Base-by-base conservation (phyloP, 2,113 vertebrate genomes). In the Notiomystis cincta region DNA sequence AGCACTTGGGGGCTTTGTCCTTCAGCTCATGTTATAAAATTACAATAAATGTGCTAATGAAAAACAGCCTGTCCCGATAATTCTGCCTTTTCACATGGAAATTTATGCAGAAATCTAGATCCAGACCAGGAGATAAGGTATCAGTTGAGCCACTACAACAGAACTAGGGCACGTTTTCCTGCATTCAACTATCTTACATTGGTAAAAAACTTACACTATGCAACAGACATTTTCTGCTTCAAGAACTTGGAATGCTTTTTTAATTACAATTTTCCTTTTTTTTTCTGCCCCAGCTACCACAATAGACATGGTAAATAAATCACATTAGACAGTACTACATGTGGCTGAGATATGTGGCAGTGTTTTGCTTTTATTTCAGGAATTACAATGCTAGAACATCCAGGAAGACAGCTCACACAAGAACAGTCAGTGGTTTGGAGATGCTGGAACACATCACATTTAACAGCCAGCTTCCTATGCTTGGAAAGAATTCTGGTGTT, bases 321-420 rank as follows among this genome's bases (percentile, higher is more conserved):
- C 86, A 93, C 80, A 73, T 93, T 80, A 91, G 81, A 82, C 94
- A 86, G 54, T 58, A 92, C 54, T 45, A 53, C 6, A 50, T 82
- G 69, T 79, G 61, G 81, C 61, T 86, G 80, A 92, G 67, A 91
- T 96, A 98, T 87, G 97, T 72, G 94, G 98, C 98, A 98, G 98
- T 98, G 98, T 98, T 98, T 69, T 98, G 97, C 97, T 98, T 98
- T 98, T 97, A 97, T 97, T 98, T 98, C 98, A 98, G 98, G 98
- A 98, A 97, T 98, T 98, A 98, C 98, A 94, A 82, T 53, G 97
- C 97, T 96, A 98, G 98, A 98, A 96, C 95, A 98, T 97, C 98
- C 98, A 98, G 98, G 98, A 97, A 98, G 98, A 98, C 95, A 98
- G 98, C 97, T 98, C 98, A 96, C 98, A 98, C 95, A 98, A 98